A percentile compares a stretch with the other conserved stretches of the same genome.
Conservation (phyloP, 2,888 invertebrate genomes). For the Didymodactylos carnosus region DNA sequence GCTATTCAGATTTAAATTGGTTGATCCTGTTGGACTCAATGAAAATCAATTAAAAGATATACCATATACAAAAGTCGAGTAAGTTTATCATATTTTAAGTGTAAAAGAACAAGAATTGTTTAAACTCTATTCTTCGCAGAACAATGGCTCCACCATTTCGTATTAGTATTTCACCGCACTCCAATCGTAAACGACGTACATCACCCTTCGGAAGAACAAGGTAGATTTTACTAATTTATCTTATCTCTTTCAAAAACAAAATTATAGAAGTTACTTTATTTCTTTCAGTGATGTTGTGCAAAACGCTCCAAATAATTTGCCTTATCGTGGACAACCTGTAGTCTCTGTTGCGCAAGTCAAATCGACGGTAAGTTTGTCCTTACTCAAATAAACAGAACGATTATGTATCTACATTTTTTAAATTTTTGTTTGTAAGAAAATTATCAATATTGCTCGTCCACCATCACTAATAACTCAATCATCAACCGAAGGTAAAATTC, state of each 20-base stretch:
- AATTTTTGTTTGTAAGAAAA: background rate
- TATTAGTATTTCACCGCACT: background rate
- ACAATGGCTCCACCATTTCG: background rate
- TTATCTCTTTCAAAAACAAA: background rate
- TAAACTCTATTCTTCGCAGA: background rate
- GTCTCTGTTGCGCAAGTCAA: background rate
- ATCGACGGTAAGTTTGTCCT: background rate
- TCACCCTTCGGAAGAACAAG: background rate
- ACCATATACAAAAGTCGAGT: background rate
- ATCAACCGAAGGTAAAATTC: too few relatives aligned
- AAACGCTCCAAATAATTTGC: background rate
- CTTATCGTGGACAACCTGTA: background rate
- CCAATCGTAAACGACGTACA: background rate
- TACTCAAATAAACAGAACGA: fast-evolving
- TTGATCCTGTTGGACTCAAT: background rate
- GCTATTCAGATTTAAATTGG: background rate
- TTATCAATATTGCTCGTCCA: background rate
- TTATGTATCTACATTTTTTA: background rate
- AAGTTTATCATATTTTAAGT: background rate
- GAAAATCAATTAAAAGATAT: background rate
- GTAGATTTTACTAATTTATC: background rate
- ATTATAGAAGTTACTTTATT: background rate
- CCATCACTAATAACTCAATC: too few relatives aligned
- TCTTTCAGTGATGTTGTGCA: background rate
- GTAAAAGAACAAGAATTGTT: background rate